Base-by-base conservation (phyloP, 2,888 invertebrate species). In the Xanthostigma xanthostigma region DNA sequence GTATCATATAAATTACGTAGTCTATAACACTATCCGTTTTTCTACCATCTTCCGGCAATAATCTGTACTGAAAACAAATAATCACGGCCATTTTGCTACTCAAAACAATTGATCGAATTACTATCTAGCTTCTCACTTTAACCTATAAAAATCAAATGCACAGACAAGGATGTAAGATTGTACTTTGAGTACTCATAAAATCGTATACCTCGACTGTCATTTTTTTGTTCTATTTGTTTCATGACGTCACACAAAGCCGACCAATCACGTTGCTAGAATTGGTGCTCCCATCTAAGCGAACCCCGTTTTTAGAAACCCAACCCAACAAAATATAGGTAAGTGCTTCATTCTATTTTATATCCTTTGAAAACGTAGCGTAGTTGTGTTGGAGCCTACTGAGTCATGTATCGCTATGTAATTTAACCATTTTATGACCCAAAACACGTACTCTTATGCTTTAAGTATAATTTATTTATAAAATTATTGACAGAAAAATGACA, bases 281-380 rank as follows among this genome's bases (percentile, higher is more conserved):
- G 67, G 62, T 67, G 66, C 62, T 64, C 62, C 61, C 56, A 58
- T 59, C 56, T 59, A 58, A 62, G 64, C 61, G 63, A 64, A 64
- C 67, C 68, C 68, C 67, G 66, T 63, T 64, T 64, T 46, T 46
- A 46, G 46, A 46, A 46, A 46, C 41, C 41, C 41, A 41, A 46
- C 46, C 46, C 46, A 46, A 46, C 46, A 40, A 40, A 46, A 46
- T 40, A 46, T 46, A 46, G 35, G 46, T 46, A 46, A 46, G 46
- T 46, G 36, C 46, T 46, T 46, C 41, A 36, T 46, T 41, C 46
- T 41, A 46, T 46, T 46, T 46, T 46, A 46, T 46, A 46, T 43
- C 43, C 43, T 33, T 43, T 34, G 27, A 27, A 27, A 27, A 27
- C 27, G 27, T 27, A 27, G 6, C 27, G 27, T 27, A 27, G 27